Conservation (phyloP, 1,140 invertebrate genomes). For the Aporrectodea caliginosa region DNA sequence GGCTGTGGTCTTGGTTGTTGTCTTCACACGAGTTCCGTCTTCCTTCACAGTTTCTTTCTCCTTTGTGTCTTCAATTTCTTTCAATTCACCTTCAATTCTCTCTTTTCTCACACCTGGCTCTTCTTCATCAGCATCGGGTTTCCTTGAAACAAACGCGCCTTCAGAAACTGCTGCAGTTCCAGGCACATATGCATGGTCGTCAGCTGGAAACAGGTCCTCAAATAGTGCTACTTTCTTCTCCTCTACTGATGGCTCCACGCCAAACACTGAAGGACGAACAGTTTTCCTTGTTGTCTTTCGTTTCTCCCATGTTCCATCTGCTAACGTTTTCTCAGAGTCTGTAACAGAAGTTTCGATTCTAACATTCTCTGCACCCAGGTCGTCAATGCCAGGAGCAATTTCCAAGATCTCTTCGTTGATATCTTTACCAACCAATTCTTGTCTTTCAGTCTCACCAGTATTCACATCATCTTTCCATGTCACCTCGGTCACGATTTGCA, state of each 20-base stretch:
- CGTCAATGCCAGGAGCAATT: background rate
- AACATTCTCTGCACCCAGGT: background rate
- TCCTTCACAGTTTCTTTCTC: background rate
- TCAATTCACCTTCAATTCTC: background rate
- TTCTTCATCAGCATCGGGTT: too few relatives aligned
- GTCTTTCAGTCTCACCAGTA: background rate
- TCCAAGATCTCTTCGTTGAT: background rate
- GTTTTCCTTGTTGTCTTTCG: background rate
- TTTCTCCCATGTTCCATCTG: background rate
- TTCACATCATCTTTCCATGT: background rate
- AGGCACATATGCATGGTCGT: too few relatives aligned
- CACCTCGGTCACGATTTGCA: background rate
- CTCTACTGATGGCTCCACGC: background rate
- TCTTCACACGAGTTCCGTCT: background rate
- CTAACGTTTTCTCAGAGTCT: background rate
- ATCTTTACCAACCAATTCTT: background rate
- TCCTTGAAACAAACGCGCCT: too few relatives aligned
- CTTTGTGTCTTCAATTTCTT: background rate
- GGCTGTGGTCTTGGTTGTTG: background rate
- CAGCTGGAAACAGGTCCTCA: too few relatives aligned
- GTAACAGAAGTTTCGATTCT: background rate
- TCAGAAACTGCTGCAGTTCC: too few relatives aligned
- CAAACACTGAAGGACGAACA: background rate
- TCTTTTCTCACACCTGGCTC: too few relatives aligned
- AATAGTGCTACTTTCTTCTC: too few relatives aligned